Percentiles rank a stretch among this genome's conserved stretches.
These are phyloP conservation scores for Sphenopsis melanotis DNA, from an alignment of 2,797 vertebrate species.

Conservation along the genomic window DNA sequence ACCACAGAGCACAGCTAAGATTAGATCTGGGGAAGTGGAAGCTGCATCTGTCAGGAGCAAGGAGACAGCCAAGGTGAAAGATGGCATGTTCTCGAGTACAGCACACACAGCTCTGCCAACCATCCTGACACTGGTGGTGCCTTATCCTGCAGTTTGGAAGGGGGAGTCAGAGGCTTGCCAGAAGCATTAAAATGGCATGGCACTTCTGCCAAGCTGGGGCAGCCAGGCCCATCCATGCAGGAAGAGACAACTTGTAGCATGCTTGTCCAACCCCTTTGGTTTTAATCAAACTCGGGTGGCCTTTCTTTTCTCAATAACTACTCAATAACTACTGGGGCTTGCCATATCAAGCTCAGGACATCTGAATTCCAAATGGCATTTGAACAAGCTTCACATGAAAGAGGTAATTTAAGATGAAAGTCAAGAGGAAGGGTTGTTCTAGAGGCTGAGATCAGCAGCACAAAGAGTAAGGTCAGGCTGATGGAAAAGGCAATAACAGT, in stretches of 20 bases:
- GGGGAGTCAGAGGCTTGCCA: neutral
- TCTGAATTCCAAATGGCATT: neutral
- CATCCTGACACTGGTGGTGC: fast-evolving
- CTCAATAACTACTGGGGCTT: neutral
- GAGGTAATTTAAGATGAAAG: constrained; percentile 17
- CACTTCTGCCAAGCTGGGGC: neutral
- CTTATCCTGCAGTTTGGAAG: neutral
- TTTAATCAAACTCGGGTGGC: neutral
- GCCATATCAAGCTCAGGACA: neutral
- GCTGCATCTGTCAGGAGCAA: neutral
- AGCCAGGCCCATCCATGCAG: neutral
- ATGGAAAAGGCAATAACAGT: neutral
- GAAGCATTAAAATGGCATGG: neutral
- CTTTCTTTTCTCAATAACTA: neutral
- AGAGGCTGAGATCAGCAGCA: neutral
- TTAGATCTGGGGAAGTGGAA: neutral
- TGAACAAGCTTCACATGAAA: neutral
- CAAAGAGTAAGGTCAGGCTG: neutral
- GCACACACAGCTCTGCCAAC: neutral
- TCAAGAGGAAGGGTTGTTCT: neutral
- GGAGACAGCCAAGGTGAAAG: neutral
- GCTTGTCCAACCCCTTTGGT: neutral
- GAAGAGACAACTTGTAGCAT: neutral
- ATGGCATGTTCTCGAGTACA: fast-evolving
- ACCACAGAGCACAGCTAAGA: neutral